Evolutionary conservation across 1,140 invertebrate genomes (phyloP).

Genomic region (Hydropsyche tenuis): DNA sequence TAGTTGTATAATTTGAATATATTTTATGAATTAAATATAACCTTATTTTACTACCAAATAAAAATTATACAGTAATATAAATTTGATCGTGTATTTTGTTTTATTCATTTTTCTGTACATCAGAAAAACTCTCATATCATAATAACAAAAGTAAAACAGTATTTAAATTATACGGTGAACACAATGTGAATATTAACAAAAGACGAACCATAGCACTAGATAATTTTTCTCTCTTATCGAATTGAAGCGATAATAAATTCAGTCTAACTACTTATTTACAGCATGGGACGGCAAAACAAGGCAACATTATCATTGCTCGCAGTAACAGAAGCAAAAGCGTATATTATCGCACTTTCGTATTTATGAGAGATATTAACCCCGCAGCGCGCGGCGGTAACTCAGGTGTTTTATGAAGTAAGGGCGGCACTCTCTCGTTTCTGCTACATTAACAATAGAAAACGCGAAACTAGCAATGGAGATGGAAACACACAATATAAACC

Average conservation of each 20-base stretch:
- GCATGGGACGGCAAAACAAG: no score
- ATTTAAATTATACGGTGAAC: no score
- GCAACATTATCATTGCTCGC: no score
- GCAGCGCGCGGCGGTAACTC: constrained; percentile 2
- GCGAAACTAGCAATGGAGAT: constrained; percentile 24
- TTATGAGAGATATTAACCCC: constrained; percentile 21
- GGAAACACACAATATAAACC: background rate
- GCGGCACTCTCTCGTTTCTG: background rate
- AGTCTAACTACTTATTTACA: no score
- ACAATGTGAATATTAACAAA: background rate
- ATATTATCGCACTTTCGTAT: constrained; percentile 18
- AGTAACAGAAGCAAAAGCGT: constrained; percentile 6
- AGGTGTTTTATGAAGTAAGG: constrained; percentile 22
- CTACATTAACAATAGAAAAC: constrained; percentile 24
- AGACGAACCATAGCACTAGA: no score
- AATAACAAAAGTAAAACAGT: no score
- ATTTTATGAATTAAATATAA: background rate
- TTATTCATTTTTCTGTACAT: constrained; percentile 4
- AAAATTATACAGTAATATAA: background rate
- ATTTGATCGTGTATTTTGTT: background rate
- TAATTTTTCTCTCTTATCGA: no score
- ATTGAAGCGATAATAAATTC: no score
- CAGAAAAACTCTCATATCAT: no score
- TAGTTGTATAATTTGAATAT: background rate
- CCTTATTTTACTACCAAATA: background rate